Conservation (phyloP, 1,140 invertebrate genomes). For the Temnothorax nylanderi region DNA sequence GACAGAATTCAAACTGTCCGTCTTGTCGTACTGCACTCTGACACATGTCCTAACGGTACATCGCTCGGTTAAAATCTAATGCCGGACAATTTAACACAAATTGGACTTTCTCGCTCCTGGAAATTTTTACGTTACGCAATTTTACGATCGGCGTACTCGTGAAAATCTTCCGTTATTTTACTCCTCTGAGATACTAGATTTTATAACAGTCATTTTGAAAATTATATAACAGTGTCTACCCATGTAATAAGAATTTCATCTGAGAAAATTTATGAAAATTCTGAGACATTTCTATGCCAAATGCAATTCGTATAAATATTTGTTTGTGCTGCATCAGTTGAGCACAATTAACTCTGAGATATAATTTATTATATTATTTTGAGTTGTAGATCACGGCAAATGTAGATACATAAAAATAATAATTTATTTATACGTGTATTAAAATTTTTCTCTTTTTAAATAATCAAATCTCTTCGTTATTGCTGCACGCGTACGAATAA, state of each 20-base stretch:
- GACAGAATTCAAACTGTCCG: not conserved
- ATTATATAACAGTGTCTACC: not conserved
- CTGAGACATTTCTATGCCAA: not conserved
- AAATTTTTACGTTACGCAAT: slow-evolving; percentile 12
- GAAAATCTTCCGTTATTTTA: not conserved
- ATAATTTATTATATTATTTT: not conserved
- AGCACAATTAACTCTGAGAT: not conserved
- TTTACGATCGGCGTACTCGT: not conserved
- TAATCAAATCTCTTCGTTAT: not conserved
- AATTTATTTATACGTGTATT: not conserved
- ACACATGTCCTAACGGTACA: slow-evolving; percentile 46
- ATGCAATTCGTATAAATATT: not conserved
- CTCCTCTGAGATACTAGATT: not conserved
- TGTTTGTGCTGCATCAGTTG: not conserved
- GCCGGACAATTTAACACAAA: slow-evolving; percentile 68
- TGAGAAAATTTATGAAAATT: not conserved
- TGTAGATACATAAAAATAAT: not conserved
- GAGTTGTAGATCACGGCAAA: not conserved
- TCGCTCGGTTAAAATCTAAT: slow-evolving; percentile 64
- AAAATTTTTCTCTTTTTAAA: not conserved
- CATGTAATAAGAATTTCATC: not conserved
- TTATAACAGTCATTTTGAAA: not conserved
- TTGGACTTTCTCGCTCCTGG: slow-evolving; percentile 7
- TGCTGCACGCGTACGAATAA: not conserved
- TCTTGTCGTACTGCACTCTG: not conserved